A percentile compares a stretch with the other conserved stretches of the same genome.
Evolutionary conservation across 2,797 vertebrate genomes (phyloP).

Genomic region (Lophotriccus pileatus): DNA sequence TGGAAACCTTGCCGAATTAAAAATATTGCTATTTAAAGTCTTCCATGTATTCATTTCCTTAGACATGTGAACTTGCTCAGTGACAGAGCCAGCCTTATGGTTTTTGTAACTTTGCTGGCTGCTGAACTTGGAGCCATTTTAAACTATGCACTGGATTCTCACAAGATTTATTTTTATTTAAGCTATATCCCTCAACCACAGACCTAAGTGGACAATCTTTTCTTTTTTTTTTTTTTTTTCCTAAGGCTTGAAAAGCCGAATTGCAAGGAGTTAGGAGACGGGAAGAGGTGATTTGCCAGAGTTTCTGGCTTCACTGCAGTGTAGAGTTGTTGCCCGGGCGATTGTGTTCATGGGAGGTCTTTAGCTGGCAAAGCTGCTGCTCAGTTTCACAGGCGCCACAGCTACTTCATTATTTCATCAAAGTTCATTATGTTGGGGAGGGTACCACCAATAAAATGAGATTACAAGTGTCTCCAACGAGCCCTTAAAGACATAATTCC

Average conservation of each 20-base stretch:
- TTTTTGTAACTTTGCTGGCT: slow-evolving; percentile 41
- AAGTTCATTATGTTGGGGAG: slow-evolving; percentile 76
- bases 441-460: slow-evolving; percentile 75
- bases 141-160: neutral
- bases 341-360: slow-evolving; percentile 77
- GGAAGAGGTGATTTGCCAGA: slow-evolving; percentile 55
- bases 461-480: slow-evolving; percentile 76
- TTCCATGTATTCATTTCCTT: slow-evolving; percentile 43
- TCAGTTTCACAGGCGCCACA: slow-evolving; percentile 74
- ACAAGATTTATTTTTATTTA: neutral
- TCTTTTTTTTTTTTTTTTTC: neutral
- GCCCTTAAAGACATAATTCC: slow-evolving; percentile 73
- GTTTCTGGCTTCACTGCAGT: slow-evolving; percentile 53
- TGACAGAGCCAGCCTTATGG: neutral
- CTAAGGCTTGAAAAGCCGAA: slow-evolving; percentile 5
- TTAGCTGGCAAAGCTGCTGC: slow-evolving; percentile 61
- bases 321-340: slow-evolving; percentile 26
- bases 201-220: neutral
- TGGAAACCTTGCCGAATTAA: slow-evolving; percentile 42
- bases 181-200: neutral
- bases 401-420: slow-evolving; percentile 77
- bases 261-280: slow-evolving; percentile 7
- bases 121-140: slow-evolving; percentile 7
- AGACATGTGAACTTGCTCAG: slow-evolving; percentile 14
- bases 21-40: slow-evolving; percentile 43